phyloP scores from a whole-genome alignment of 2,113 vertebrate species.

The Halcyon senegalensis region DNA sequence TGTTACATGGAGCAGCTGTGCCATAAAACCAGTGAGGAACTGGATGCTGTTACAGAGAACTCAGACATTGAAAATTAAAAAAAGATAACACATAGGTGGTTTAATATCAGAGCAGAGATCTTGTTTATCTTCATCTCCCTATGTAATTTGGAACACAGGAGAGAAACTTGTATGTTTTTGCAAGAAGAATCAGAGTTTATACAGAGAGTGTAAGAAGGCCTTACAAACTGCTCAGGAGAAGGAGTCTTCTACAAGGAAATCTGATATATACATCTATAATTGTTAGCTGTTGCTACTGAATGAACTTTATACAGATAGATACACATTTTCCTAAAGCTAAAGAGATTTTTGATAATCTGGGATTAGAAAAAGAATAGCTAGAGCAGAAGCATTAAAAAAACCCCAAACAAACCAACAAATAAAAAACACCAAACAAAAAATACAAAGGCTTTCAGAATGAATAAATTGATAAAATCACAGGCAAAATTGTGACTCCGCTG shows the following conservation, averaged over 20 bases:
- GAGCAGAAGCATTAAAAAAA: not conserved
- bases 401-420: no score
- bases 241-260: not conserved
- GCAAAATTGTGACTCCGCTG: not conserved
- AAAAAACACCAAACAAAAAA: not conserved
- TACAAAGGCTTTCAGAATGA: not conserved
- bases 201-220: not conserved
- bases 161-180: not conserved
- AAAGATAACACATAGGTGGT: not conserved
- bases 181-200: not conserved
- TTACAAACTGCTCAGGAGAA: not conserved
- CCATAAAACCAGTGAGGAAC: not conserved
- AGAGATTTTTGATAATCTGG: conserved; percentile 5
- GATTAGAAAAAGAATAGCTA: conserved; percentile 11
- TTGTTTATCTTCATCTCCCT: not conserved
- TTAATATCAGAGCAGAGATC: not conserved
- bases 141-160: not conserved
- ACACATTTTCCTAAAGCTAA: not conserved
- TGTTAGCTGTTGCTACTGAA: not conserved
- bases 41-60: not conserved
- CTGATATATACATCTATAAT: not conserved
- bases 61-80: not conserved
- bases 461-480: conserved; percentile 1
- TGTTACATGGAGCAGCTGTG: not conserved
- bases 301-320: not conserved